Evolutionary conservation across 2,888 invertebrate genomes (phyloP).

Genomic region (Ectemnius cavifrons): DNA sequence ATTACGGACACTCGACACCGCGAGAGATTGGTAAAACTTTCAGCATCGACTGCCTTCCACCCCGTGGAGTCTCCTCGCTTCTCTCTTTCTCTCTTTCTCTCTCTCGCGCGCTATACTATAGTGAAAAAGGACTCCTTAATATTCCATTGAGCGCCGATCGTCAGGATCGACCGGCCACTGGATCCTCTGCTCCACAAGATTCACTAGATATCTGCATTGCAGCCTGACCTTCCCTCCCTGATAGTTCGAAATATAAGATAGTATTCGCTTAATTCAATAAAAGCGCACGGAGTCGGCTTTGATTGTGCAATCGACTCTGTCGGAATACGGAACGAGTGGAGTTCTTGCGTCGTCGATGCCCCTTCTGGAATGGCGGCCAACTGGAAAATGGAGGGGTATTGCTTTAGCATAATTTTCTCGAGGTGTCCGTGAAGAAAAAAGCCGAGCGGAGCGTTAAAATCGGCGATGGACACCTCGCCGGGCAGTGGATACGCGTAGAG

Average conservation of each 20-base stretch:
- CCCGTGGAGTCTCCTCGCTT: conserved; percentile 7
- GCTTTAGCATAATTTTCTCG: too few relatives aligned
- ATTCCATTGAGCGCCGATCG: conserved; percentile 67
- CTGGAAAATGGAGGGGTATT: too few relatives aligned
- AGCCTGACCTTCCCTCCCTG: not conserved
- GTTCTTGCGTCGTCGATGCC: too few relatives aligned
- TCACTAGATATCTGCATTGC: not conserved
- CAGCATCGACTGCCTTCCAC: conserved; percentile 39
- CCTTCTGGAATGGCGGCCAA: too few relatives aligned
- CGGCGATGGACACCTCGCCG: conserved; percentile 16
- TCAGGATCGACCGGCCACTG: conserved; percentile 61
- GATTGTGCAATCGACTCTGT: too few relatives aligned
- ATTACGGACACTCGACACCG: conserved; percentile 71
- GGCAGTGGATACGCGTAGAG: conserved; percentile 26
- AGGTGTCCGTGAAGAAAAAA: conserved; percentile 9
- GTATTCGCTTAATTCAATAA: too few relatives aligned
- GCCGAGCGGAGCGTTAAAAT: not conserved
- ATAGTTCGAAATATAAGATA: too few relatives aligned
- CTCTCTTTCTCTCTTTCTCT: conserved; percentile 21
- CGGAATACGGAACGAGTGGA: too few relatives aligned
- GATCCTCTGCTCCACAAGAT: conserved; percentile 11
- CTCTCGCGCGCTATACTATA: conserved; percentile 31
- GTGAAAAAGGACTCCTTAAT: conserved; percentile 60
- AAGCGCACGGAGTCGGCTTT: too few relatives aligned
- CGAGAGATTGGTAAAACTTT: conserved; percentile 47